Base-by-base conservation (phyloP, 2,797 vertebrate genomes). In the Poeciliopsis presidionis region DNA sequence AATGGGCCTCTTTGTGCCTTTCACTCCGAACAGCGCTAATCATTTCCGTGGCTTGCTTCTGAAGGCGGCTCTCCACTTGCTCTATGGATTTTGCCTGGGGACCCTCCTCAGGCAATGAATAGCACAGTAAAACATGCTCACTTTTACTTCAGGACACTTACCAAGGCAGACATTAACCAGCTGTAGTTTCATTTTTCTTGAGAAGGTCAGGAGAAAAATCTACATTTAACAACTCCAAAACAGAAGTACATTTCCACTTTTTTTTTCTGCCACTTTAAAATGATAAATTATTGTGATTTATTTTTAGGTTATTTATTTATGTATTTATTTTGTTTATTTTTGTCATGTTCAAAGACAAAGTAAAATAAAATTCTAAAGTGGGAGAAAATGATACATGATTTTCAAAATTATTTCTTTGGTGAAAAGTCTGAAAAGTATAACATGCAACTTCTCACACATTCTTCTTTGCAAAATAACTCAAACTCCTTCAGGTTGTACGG, bases 71-170 rank as follows among this genome's bases (percentile, higher is more conserved):
- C 88, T 92, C 88, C 86, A 90, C 92, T 94, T 92, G 88, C 94
- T 92, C 93, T 93, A 95, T 93, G 95, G 95, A 96, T 95, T 95
- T 96, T 90, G 96, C 97, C 96, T 88, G 91, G 88, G 95, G 96
- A 97, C 94, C 93, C 89, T 97, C 97, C 96, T 95, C 91, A 91
- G 97, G 97, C 95, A 87, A 95, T 91, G 93, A 93, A 93, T 94
- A 94, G 95, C 94, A 94, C 91, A 95, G 87, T 94, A 94, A 95
- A 95, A 94, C 95, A 95, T 91, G 95, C 95, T 96, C 95, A 95
- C 95, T 96, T 96, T 96, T 94, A 96, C 96, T 95, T 91, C 93
- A 94, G 95, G 96, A 97, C 95, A 96, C 85, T 86, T 85, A 86
- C 93, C 67, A 46, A 71, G 43, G n/a, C 94, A 92, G 92, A 96